phyloP scores from a whole-genome alignment of 2,888 invertebrate species.

The Graphium colonna region DNA sequence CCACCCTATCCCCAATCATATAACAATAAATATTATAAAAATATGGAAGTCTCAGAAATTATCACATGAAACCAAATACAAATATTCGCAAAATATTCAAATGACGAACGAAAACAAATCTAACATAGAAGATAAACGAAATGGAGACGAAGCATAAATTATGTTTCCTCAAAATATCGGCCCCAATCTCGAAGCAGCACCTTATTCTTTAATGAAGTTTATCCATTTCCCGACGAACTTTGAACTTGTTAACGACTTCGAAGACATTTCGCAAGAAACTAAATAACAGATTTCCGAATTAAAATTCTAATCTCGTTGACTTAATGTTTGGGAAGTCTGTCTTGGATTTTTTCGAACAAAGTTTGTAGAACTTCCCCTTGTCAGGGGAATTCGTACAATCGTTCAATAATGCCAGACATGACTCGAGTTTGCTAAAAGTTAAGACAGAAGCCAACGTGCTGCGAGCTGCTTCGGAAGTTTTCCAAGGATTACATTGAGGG shows the following conservation, averaged over 20 bases:
- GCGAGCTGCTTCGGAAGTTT: conserved; percentile 5
- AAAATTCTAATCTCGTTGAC: conserved; percentile 21
- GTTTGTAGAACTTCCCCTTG: conserved; percentile 9
- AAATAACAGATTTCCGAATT: conserved; percentile 15
- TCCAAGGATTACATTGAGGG: background rate
- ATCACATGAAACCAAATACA: too few relatives aligned
- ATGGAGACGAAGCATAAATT: background rate
- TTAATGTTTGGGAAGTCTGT: conserved; percentile 11
- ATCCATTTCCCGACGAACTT: conserved; percentile 5
- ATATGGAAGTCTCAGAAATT: too few relatives aligned
- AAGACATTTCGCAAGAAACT: conserved; percentile 6
- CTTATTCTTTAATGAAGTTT: conserved; percentile 3
- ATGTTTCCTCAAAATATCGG: background rate
- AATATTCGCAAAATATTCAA: background rate
- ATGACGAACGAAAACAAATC: background rate
- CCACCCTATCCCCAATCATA: background rate
- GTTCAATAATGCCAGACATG: conserved; percentile 19
- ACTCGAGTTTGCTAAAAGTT: conserved; percentile 1
- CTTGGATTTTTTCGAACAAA: conserved; percentile 6
- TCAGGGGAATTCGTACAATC: conserved; percentile 13
- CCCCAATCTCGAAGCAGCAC: background rate
- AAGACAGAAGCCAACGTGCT: conserved; percentile 3
- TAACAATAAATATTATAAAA: too few relatives aligned
- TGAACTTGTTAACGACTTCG: conserved; percentile 11
- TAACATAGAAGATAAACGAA: background rate